Base-by-base conservation (phyloP, 2,113 vertebrate genomes). In the Etia nguti region DNA sequence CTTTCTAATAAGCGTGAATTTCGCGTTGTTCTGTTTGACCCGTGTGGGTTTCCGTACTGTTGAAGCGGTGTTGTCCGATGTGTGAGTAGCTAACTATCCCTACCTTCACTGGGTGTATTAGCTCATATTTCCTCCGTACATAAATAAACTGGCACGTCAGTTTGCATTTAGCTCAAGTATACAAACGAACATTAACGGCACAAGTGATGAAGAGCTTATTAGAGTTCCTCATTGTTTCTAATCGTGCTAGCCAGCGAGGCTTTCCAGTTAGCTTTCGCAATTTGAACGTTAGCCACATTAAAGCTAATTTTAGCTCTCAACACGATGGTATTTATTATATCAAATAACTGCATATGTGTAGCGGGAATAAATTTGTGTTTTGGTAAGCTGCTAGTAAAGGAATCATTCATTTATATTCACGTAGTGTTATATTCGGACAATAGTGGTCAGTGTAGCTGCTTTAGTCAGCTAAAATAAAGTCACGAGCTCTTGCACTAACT, bases 61-160 rank as follows among this genome's bases (percentile, higher is more conserved):
- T 82, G 91, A 90, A 88, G 88, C 88, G 87, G 89, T 86, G 88
- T 82, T 89, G 91, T 86, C 87, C 83, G 92, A 93, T 95, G 95
- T 95, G 95, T 94, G 91, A 96, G 96, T 95, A 95, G 84, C 90
- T 94, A 91, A 82, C 91, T 31, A 91, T 52, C 57, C 55, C 48
- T 86, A 34, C 83, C 56, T 80, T 84, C 36, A 62, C 36, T 48
- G 36, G 46, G 8, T 68, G 26, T 82, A 34, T 75, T 50, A n/a
- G 24, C 79, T 73, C 2, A 43, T 77, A 26, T 54, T 54, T 8
- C 10, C 10, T 24, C 1, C 46, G 1, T 34, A 10, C 75, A 24
- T 15, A 5, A 5, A n/a, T 26, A 48, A 20, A 88, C 80, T 81
- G n/a, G 31, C 22, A 59, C 10, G 4, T 9, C 7, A 8, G 2